A percentile compares a stretch with the other conserved stretches of the same genome.
phyloP scores from a whole-genome alignment of 2,113 vertebrate species.

The Prolemur simus region DNA sequence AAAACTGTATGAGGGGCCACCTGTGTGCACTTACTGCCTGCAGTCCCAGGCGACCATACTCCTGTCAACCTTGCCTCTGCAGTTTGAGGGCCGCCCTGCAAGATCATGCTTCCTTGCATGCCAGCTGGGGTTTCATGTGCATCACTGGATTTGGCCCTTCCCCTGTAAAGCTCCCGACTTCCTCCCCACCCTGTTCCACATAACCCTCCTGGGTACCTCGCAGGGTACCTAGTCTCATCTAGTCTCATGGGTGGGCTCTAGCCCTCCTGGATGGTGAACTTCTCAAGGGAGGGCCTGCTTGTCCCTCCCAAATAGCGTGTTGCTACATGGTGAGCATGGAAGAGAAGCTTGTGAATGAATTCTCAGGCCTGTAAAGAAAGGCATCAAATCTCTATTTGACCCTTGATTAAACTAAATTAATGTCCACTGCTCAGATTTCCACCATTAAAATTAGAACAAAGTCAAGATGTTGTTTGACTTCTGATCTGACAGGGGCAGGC shows the following conservation, averaged over 20 bases:
- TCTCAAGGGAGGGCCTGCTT: too few relatives aligned
- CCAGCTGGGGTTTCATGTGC: rapidly evolving
- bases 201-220: neutral
- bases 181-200: neutral
- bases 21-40: neutral
- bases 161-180: neutral
- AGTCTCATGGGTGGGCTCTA: neutral
- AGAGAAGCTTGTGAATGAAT: neutral
- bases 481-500: rapidly evolving
- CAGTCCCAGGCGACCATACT: too few relatives aligned
- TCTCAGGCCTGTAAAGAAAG: neutral
- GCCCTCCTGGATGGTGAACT: neutral
- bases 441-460: neutral
- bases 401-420: neutral
- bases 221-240: neutral
- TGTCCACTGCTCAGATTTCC: neutral
- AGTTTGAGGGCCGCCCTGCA: too few relatives aligned
- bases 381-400: neutral
- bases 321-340: too few relatives aligned
- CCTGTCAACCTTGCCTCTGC: neutral
- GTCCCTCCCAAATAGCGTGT: rapidly evolving
- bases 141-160: rapidly evolving
- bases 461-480: neutral
- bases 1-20: too few relatives aligned
- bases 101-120: rapidly evolving